phyloP scores from a whole-genome alignment of 2,113 vertebrate genomes.

The Laticauda laticaudata region DNA sequence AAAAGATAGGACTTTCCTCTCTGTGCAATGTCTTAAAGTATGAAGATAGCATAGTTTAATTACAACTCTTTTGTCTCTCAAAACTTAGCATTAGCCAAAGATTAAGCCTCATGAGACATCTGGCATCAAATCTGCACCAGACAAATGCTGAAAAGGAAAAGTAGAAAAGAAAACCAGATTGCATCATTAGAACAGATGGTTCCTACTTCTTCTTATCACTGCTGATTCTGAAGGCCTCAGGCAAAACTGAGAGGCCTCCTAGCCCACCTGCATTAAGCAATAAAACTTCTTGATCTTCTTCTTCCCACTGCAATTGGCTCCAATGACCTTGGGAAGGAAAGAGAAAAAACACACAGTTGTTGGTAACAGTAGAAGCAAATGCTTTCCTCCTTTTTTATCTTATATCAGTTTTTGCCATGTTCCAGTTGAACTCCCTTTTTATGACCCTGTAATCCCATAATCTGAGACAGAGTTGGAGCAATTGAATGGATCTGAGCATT shows the following conservation, averaged over 20 bases:
- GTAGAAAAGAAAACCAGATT: background rate
- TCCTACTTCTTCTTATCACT: background rate
- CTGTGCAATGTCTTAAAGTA: background rate
- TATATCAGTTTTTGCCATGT: background rate
- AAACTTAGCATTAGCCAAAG: background rate
- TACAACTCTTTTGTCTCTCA: background rate
- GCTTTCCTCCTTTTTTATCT: background rate
- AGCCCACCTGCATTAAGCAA: background rate
- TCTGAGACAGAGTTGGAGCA: background rate
- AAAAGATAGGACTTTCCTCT: background rate
- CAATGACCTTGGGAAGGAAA: background rate
- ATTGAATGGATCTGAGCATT: background rate
- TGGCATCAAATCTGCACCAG: background rate
- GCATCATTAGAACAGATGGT: background rate
- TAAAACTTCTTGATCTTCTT: background rate
- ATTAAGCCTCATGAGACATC: background rate
- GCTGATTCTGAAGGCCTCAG: background rate
- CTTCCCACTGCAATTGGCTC: background rate
- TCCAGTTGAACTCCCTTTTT: background rate
- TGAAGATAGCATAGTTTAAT: background rate
- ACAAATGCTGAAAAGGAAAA: background rate
- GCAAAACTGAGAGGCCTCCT: background rate
- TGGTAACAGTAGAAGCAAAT: background rate
- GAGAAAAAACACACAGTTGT: background rate
- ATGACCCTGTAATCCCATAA: background rate